Percentiles rank a stretch among this genome's conserved stretches.
Evolutionary conservation across 2,888 invertebrate species (phyloP).

Genomic region (Cistogaster globosa): DNA sequence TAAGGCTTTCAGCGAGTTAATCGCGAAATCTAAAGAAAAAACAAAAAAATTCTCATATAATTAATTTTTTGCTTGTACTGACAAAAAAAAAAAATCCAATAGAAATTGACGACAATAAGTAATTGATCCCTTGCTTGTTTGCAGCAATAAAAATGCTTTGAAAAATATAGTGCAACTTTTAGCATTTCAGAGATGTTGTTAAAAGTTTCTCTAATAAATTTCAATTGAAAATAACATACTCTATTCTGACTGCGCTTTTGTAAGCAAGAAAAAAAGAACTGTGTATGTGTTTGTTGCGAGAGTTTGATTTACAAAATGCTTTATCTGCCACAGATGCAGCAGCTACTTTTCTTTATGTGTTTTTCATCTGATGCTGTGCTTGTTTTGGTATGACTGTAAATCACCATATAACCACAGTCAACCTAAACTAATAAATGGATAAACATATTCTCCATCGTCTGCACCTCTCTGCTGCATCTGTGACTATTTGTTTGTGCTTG

Average conservation of each 20-base stretch:
- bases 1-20: no score
- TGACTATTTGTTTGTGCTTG: conserved; percentile 34
- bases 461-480: conserved; percentile 18
- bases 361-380: background rate
- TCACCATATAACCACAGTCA: conserved; percentile 54
- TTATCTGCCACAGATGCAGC: conserved; percentile 38
- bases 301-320: conserved; percentile 5
- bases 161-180: conserved; percentile 28
- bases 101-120: no score
- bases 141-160: background rate
- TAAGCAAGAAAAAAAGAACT: background rate
- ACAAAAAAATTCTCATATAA: no score
- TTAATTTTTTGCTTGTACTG: no score
- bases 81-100: no score
- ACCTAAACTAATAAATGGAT: conserved; percentile 10
- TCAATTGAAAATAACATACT: background rate
- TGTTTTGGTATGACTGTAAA: conserved; percentile 59
- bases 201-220: background rate
- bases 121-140: no score
- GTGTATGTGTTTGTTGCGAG: background rate
- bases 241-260: background rate
- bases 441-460: conserved; percentile 29
- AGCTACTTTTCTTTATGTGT: conserved; percentile 36
- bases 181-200: background rate
- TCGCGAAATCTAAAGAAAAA: no score